These are phyloP conservation scores for Pteruthius melanotis DNA, from an alignment of 2,113 vertebrate species.

Conservation along the genomic window DNA sequence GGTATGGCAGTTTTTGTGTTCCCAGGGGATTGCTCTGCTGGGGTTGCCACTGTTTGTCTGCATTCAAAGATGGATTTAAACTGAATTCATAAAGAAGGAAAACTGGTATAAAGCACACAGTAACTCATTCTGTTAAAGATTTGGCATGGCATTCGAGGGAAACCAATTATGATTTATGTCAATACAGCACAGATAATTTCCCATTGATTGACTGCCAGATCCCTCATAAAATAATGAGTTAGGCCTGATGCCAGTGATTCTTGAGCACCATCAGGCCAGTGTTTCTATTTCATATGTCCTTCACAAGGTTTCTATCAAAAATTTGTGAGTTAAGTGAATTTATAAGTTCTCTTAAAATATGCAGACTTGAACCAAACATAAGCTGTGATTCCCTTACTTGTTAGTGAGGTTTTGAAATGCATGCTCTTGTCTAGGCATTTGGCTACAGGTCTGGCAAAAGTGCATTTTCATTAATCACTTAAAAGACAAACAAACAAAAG, in stretches of 20 bases:
- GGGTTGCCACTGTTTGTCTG: constrained; percentile 34
- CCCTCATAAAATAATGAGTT: constrained; percentile 76
- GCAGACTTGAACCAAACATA: constrained; percentile 1
- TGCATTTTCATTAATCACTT: neutral
- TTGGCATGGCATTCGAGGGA: constrained; percentile 73
- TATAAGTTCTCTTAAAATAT: constrained; percentile 42
- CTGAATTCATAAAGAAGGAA: constrained; percentile 67
- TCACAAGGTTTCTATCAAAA: constrained; percentile 51
- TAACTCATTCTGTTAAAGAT: constrained; percentile 64
- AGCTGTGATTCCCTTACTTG: neutral
- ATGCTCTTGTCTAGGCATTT: neutral
- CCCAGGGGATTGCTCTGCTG: neutral
- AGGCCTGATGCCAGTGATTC: constrained; percentile 68
- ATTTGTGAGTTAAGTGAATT: constrained; percentile 44
- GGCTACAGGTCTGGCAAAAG: neutral
- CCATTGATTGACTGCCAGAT: constrained; percentile 79
- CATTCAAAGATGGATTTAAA: constrained; percentile 65
- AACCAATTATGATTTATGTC: constrained; percentile 82
- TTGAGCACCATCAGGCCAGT: constrained; percentile 10
- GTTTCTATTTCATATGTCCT: constrained; percentile 57
- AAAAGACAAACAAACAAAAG: neutral
- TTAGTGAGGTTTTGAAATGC: neutral
- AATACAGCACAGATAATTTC: constrained; percentile 75
- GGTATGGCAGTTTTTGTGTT: neutral
- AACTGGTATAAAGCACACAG: constrained; percentile 47